Evolutionary conservation across 2,797 vertebrate species (phyloP).

Genomic region (Malurus leucopterus): DNA sequence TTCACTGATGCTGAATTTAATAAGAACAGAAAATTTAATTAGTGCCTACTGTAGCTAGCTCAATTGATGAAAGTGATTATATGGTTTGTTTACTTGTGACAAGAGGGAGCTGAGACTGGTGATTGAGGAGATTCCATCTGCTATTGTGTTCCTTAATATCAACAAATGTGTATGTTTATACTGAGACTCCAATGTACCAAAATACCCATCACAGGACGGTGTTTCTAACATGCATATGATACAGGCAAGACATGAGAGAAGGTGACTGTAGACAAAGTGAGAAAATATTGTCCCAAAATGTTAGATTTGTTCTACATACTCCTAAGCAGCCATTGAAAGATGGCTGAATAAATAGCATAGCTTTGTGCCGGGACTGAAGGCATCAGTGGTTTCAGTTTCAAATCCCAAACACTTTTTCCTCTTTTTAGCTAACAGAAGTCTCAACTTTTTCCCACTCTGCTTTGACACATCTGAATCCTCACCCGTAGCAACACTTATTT

Average conservation of each 20-base stretch:
- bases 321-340: neutral
- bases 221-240: neutral
- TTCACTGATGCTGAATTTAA: conserved; percentile 20
- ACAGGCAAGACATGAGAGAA: neutral
- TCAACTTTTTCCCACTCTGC: conserved; percentile 8
- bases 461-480: conserved; percentile 14
- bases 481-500: conserved; percentile 2
- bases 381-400: neutral
- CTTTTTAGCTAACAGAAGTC: neutral
- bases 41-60: conserved; percentile 7
- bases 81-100: conserved; percentile 50
- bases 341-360: neutral
- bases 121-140: neutral
- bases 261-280: neutral
- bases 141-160: neutral
- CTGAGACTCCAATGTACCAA: neutral
- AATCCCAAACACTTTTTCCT: neutral
- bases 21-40: conserved; percentile 36
- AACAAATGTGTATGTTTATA: conserved; percentile 10
- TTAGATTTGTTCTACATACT: neutral
- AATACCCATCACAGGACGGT: neutral
- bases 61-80: conserved; percentile 45
- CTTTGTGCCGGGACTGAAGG: neutral
- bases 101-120: neutral
- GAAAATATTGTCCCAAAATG: neutral